Evolutionary conservation across 2,113 vertebrate genomes (phyloP).

Genomic region (Strigops habroptila): DNA sequence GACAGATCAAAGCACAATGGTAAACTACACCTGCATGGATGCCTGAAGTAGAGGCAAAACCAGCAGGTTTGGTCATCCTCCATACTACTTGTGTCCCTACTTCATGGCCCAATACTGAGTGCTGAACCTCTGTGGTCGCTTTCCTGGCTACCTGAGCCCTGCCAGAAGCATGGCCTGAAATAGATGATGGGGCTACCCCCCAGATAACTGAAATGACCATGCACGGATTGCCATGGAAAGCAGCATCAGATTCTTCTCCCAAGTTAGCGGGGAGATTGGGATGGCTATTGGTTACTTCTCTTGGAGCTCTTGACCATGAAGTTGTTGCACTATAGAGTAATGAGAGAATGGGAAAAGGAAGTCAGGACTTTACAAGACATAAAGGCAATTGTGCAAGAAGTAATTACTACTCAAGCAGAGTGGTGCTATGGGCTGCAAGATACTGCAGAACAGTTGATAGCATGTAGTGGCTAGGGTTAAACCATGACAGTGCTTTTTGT

Average conservation of each 20-base stretch:
- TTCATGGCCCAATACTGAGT: background rate
- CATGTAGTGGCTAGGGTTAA: background rate
- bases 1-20: background rate
- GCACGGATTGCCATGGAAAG: rapidly evolving
- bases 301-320: background rate
- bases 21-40: background rate
- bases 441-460: background rate
- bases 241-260: rapidly evolving
- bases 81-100: background rate
- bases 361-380: background rate
- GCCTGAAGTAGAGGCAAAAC: background rate
- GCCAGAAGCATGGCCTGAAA: background rate
- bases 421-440: background rate
- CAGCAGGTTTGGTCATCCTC: background rate
- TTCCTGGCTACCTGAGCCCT: background rate
- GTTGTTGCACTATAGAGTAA: background rate
- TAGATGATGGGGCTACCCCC: background rate
- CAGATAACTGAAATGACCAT: rapidly evolving
- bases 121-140: background rate
- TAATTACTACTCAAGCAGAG: background rate
- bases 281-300: background rate
- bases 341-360: background rate
- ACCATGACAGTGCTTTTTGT: background rate
- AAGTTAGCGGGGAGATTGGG: background rate
- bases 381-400: background rate